Evolutionary conservation across 1,140 invertebrate genomes (phyloP).

Genomic region (Drosophila kurseongensis): DNA sequence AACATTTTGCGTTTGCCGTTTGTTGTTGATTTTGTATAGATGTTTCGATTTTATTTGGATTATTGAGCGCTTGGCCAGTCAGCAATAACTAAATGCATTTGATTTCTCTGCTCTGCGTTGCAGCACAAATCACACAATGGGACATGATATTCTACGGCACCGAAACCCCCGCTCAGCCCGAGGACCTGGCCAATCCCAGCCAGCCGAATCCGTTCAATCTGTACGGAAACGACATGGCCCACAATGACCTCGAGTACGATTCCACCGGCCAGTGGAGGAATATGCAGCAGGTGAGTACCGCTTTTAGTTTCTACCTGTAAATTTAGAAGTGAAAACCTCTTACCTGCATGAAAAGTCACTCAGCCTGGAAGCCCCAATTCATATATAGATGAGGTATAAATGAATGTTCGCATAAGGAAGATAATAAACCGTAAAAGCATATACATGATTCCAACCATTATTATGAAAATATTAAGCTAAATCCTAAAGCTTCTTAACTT

Average conservation of each 20-base stretch:
- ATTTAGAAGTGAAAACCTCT: slow-evolving; percentile 8
- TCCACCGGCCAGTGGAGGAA: slow-evolving; percentile 81
- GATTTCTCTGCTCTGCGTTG: slow-evolving; percentile 34
- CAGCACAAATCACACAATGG: slow-evolving; percentile 88
- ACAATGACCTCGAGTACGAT: slow-evolving; percentile 74
- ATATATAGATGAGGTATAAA: background rate
- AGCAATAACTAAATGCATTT: slow-evolving; percentile 24
- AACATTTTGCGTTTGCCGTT: slow-evolving; percentile 45
- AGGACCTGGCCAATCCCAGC: slow-evolving; percentile 77
- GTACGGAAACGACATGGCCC: slow-evolving; percentile 69
- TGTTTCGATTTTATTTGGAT: slow-evolving; percentile 32
- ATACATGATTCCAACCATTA: too few relatives aligned
- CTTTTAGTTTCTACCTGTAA: background rate
- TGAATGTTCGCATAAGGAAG: background rate
- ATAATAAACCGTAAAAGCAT: too few relatives aligned
- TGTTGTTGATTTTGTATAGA: slow-evolving; percentile 33
- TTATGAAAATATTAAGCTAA: too few relatives aligned
- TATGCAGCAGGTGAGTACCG: slow-evolving; percentile 79
- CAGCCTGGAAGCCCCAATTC: slow-evolving; percentile 5
- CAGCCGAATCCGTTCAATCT: slow-evolving; percentile 47
- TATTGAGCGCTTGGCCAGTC: background rate
- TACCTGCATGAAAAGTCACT: slow-evolving; percentile 29
- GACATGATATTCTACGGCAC: slow-evolving; percentile 92
- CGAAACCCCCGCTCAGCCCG: slow-evolving; percentile 86
- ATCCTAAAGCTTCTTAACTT: too few relatives aligned